These are phyloP conservation scores for Callocephalon fimbriatum DNA, from an alignment of 2,113 vertebrate genomes.

Conservation along the genomic window DNA sequence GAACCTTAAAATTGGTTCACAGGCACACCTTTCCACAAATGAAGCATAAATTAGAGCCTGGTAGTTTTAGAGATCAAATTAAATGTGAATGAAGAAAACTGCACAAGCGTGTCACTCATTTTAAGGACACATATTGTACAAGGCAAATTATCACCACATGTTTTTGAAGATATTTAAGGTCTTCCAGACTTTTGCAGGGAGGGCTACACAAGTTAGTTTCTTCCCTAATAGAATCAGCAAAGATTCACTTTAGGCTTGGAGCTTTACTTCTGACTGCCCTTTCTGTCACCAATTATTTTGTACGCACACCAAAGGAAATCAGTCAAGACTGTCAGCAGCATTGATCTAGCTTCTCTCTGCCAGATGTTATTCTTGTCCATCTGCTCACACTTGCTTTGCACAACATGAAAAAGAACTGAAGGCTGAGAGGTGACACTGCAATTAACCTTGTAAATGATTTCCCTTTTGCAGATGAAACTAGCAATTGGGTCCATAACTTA, in stretches of 20 bases:
- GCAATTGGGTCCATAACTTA: conserved; percentile 40
- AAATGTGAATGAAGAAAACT: background rate
- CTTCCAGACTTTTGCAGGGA: background rate
- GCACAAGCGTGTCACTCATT: background rate
- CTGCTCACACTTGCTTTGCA: conserved; percentile 64
- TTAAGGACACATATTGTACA: background rate
- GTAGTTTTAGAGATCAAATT: background rate
- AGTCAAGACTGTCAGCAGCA: conserved; percentile 59
- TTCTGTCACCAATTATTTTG: conserved; percentile 51
- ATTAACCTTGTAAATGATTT: conserved; percentile 79
- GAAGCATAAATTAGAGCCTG: background rate
- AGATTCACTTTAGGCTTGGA: conserved; percentile 23
- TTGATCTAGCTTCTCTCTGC: conserved; percentile 42
- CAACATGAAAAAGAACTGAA: conserved; percentile 64
- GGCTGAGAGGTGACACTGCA: conserved; percentile 51
- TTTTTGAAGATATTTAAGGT: background rate
- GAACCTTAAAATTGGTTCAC: background rate
- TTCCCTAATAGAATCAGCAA: background rate
- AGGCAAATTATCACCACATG: background rate
- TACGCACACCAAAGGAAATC: conserved; percentile 60
- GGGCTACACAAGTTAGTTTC: background rate
- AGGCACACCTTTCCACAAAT: background rate
- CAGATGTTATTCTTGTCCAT: conserved; percentile 76
- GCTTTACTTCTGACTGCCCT: background rate
- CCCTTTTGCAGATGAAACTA: conserved; percentile 52